These are phyloP conservation scores for Napeogenes sylphis DNA, from an alignment of 2,888 invertebrate species.

Conservation along the genomic window DNA sequence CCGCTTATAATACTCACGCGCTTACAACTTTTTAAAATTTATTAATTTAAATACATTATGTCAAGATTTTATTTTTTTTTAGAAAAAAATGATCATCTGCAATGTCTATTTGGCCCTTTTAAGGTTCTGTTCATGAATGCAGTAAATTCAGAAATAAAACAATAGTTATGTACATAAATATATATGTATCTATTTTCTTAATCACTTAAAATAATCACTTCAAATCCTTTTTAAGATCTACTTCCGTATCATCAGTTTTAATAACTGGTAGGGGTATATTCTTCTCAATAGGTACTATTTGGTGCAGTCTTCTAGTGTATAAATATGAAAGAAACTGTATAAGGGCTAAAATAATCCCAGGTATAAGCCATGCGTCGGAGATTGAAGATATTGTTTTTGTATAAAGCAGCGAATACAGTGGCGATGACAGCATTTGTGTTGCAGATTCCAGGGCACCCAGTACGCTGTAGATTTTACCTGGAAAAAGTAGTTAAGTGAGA, in stretches of 20 bases:
- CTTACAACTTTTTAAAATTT: too few species aligned
- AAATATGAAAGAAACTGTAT: conserved; percentile 60
- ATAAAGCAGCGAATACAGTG: conserved; percentile 66
- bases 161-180: too few species aligned
- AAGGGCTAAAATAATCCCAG: conserved; percentile 53
- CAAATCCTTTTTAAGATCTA: conserved; percentile 22
- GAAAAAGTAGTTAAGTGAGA: conserved; percentile 23
- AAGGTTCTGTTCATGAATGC: too few species aligned
- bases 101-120: background rate
- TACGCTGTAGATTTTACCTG: conserved; percentile 75
- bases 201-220: too few species aligned
- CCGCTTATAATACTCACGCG: too few species aligned
- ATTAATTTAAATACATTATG: too few species aligned
- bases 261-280: conserved; percentile 19
- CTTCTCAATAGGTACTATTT: conserved; percentile 23
- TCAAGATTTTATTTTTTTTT: too few species aligned
- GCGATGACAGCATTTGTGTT: conserved; percentile 62
- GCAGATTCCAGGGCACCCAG: conserved; percentile 70
- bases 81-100: too few species aligned
- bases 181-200: too few species aligned
- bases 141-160: too few species aligned
- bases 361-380: conserved; percentile 67
- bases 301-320: conserved; percentile 45
- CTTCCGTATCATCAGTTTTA: conserved; percentile 20
- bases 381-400: conserved; percentile 57